Evolutionary conservation across 2,888 invertebrate genomes (phyloP).

Genomic region (Creontiades dilutus): DNA sequence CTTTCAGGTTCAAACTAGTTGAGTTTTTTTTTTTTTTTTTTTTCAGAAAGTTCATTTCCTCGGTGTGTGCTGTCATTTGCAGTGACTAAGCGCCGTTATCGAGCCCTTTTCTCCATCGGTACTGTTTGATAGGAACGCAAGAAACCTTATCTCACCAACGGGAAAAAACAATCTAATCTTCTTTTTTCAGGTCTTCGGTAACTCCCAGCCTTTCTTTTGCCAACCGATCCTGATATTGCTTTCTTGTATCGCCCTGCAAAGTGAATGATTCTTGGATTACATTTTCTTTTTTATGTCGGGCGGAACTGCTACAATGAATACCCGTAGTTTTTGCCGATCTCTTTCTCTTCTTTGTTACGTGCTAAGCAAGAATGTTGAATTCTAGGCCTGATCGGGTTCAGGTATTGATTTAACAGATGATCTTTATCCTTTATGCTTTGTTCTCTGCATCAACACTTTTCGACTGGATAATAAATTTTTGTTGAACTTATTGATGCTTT

Average conservation of each 20-base stretch:
- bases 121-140: background rate
- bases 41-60: no score
- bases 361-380: background rate
- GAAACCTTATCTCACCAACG: constrained; percentile 29
- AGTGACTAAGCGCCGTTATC: background rate
- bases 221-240: constrained; percentile 21
- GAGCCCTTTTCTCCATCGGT: background rate
- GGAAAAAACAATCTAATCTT: constrained; percentile 24
- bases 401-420: no score
- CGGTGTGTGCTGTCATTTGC: background rate
- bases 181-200: constrained; percentile 5
- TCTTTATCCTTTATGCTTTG: no score
- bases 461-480: no score
- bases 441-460: no score
- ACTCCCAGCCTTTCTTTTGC: background rate
- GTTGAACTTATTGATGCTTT: no score
- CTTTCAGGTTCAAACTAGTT: no score
- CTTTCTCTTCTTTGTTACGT: background rate
- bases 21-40: no score
- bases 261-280: constrained; percentile 25
- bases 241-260: constrained; percentile 24
- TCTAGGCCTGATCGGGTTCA: no score
- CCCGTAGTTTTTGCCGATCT: background rate
- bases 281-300: background rate
- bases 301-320: background rate